A percentile compares a stretch with the other conserved stretches of the same genome.
Conservation (phyloP, 2,797 vertebrate genomes). For the Ptychobarbus kaznakovi region DNA sequence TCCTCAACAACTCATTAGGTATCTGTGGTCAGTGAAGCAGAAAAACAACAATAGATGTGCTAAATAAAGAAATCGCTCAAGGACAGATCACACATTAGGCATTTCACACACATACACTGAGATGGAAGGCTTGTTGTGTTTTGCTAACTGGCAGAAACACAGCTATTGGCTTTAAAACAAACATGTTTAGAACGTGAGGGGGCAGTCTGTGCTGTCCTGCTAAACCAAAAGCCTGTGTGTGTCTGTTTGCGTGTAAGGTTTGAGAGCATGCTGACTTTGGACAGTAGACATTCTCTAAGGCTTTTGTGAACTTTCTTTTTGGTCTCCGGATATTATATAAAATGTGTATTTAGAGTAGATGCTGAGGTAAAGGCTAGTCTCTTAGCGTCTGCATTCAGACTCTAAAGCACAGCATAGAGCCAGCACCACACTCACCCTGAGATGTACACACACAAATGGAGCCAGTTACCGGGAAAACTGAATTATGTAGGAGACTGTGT, state of each 20-base stretch:
- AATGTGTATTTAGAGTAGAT: conserved; percentile 16
- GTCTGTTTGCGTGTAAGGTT: conserved; percentile 7
- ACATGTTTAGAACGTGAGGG: conserved; percentile 36
- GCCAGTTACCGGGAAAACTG: conserved; percentile 39
- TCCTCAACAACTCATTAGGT: background rate
- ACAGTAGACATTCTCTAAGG: conserved; percentile 33
- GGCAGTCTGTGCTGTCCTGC: conserved; percentile 34
- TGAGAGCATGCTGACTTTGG: conserved; percentile 23
- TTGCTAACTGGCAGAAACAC: conserved; percentile 30
- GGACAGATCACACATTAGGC: conserved; percentile 12
- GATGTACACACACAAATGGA: conserved; percentile 28
- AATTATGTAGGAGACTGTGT: conserved; percentile 46
- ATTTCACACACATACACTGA: conserved; percentile 26
- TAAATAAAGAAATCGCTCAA: conserved; percentile 47
- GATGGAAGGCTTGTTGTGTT: background rate
- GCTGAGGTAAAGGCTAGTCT: conserved; percentile 23
- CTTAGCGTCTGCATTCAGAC: conserved; percentile 23
- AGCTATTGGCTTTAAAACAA: conserved; percentile 3
- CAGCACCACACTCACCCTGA: conserved; percentile 14
- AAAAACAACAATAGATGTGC: conserved; percentile 18
- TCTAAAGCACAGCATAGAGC: conserved; percentile 7
- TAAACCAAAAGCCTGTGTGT: conserved; percentile 3
- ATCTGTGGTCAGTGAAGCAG: background rate
- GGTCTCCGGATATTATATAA: conserved; percentile 25
- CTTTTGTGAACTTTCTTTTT: conserved; percentile 19